Evolutionary conservation across 2,113 vertebrate species (phyloP).

Genomic region (Petrocephalus zakoni): DNA sequence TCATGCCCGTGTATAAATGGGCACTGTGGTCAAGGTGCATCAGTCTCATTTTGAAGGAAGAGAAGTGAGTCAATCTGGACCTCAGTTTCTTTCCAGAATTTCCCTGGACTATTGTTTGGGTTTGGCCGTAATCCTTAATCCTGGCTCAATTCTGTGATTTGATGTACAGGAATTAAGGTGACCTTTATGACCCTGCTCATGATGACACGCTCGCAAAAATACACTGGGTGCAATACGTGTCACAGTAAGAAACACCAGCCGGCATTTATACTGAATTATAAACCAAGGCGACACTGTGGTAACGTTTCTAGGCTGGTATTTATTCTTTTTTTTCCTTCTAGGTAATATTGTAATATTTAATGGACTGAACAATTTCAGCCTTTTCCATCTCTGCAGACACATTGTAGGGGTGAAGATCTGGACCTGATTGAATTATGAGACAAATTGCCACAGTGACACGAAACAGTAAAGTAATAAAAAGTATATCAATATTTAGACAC

Average conservation of each 20-base stretch:
- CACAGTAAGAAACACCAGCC: not conserved
- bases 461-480: too few relatives aligned
- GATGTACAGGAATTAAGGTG: not conserved
- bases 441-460: too few relatives aligned
- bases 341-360: too few relatives aligned
- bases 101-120: not conserved
- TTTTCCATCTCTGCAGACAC: too few relatives aligned
- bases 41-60: too few relatives aligned
- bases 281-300: not conserved
- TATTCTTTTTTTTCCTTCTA: too few relatives aligned
- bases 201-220: not conserved
- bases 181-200: not conserved
- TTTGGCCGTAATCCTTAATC: not conserved
- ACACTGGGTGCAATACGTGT: not conserved
- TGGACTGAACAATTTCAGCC: too few relatives aligned
- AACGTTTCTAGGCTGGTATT: too few relatives aligned
- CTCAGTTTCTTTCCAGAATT: not conserved
- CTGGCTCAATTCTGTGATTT: not conserved
- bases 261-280: not conserved
- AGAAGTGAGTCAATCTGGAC: not conserved
- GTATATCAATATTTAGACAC: not conserved
- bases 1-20: not conserved
- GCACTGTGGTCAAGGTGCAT: not conserved
- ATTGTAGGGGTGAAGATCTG: too few relatives aligned
- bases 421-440: too few relatives aligned